phyloP scores from a whole-genome alignment of 2,888 invertebrate genomes.

The Cataglyphis livida region DNA sequence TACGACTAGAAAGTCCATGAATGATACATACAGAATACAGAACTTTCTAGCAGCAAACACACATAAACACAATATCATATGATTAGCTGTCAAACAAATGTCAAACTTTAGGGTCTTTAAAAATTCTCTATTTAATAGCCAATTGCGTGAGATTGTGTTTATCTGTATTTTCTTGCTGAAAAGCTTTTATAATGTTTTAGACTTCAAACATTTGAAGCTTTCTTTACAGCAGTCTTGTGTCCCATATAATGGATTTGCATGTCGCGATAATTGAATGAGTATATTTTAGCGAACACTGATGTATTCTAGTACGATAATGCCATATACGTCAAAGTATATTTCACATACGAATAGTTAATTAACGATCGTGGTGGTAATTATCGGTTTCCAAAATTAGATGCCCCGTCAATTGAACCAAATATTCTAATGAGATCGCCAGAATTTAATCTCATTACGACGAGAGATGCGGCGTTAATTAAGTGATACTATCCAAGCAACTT shows the following conservation, averaged over 20 bases:
- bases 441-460: background rate
- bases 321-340: conserved; percentile 30
- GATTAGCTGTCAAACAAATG: too few relatives aligned
- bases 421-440: conserved; percentile 5
- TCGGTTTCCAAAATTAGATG: conserved; percentile 23
- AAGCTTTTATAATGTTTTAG: background rate
- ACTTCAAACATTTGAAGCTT: background rate
- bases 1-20: conserved; percentile 14
- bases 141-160: too few relatives aligned
- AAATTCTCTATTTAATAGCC: too few relatives aligned
- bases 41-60: background rate
- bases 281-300: background rate
- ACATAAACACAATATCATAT: too few relatives aligned
- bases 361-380: conserved; percentile 33
- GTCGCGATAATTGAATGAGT: conserved; percentile 35
- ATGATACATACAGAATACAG: background rate
- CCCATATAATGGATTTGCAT: background rate
- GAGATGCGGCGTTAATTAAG: conserved; percentile 25
- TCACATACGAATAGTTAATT: conserved; percentile 33
- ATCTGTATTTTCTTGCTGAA: too few relatives aligned
- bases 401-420: conserved; percentile 24
- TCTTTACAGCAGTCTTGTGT: background rate
- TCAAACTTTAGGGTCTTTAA: too few relatives aligned
- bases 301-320: background rate
- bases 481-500: background rate